Percentiles rank a stretch among this genome's conserved stretches.
phyloP scores from a whole-genome alignment of 2,113 vertebrate genomes.

The Madoqua kirkii region DNA sequence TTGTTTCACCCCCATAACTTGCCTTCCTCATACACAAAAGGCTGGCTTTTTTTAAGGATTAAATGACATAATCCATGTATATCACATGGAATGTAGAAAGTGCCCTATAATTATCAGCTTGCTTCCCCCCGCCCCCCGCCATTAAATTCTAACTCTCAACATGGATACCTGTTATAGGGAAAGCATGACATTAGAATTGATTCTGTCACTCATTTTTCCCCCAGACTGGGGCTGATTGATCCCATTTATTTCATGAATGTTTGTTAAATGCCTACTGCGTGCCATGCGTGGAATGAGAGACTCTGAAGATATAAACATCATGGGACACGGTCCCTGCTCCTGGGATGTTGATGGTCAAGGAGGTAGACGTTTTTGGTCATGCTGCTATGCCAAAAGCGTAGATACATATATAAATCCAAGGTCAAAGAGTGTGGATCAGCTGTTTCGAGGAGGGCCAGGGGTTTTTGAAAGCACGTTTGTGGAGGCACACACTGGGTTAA shows the following conservation, averaged over 20 bases:
- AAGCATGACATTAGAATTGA: not conserved
- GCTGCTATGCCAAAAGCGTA: not conserved
- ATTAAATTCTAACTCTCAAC: slow-evolving; percentile 15
- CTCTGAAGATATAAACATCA: not conserved
- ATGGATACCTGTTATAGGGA: slow-evolving; percentile 16
- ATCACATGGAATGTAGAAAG: not conserved
- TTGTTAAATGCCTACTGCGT: not conserved
- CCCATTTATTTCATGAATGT: not conserved
- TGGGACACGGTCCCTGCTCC: not conserved
- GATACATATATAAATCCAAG: not conserved
- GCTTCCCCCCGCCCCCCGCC: not conserved
- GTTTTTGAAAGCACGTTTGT: not conserved
- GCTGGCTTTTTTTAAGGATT: slow-evolving; percentile 43
- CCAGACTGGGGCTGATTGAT: not conserved
- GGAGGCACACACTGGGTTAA: not conserved
- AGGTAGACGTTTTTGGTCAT: not conserved
- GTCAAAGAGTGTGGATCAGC: not conserved
- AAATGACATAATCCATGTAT: slow-evolving; percentile 11
- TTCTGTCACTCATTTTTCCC: not conserved
- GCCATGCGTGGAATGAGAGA: not conserved
- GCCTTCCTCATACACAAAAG: not conserved
- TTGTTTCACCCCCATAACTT: not conserved
- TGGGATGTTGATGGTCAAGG: not conserved
- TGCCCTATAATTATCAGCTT: not conserved
- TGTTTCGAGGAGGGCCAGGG: not conserved